phyloP scores from a whole-genome alignment of 2,888 invertebrate genomes.

The Sesia bembeciformis region DNA sequence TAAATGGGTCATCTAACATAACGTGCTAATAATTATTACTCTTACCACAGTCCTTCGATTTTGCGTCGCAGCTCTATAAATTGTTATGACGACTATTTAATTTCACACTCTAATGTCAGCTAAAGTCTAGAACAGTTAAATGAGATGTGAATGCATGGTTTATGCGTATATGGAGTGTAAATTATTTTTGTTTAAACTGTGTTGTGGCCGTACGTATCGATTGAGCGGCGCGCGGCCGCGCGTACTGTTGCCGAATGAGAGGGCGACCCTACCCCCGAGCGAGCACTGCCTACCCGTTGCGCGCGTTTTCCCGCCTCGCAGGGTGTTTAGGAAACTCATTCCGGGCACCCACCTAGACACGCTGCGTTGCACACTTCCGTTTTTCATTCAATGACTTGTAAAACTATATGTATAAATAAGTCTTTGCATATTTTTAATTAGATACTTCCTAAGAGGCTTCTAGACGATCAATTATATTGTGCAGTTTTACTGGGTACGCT shows the following conservation, averaged over 20 bases:
- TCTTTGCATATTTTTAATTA: too few species aligned
- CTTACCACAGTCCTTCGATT: conserved; percentile 47
- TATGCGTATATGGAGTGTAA: conserved; percentile 13
- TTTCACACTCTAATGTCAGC: background rate
- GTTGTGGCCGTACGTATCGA: conserved; percentile 16
- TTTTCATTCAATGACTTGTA: background rate
- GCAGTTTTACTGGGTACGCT: too few species aligned
- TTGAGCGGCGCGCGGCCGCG: conserved; percentile 58
- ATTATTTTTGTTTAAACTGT: conserved; percentile 20
- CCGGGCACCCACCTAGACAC: background rate
- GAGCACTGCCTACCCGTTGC: conserved; percentile 28
- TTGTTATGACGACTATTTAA: background rate
- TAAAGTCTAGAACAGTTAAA: conserved; percentile 1
- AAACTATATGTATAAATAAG: too few species aligned
- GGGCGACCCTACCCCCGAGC: conserved; percentile 26
- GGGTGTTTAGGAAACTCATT: background rate
- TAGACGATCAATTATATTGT: too few species aligned
- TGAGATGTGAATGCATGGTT: conserved; percentile 8
- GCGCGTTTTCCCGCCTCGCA: conserved; percentile 56
- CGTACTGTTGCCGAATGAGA: conserved; percentile 50
- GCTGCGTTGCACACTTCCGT: background rate
- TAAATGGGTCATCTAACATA: conserved; percentile 59
- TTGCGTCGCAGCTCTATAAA: conserved; percentile 40
- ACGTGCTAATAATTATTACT: conserved; percentile 63
- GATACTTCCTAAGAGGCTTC: too few species aligned